Percentiles rank a stretch among this genome's conserved stretches.
These are phyloP conservation scores for Nemotelus pantherinus DNA, from an alignment of 2,888 invertebrate genomes.

Conservation along the genomic window DNA sequence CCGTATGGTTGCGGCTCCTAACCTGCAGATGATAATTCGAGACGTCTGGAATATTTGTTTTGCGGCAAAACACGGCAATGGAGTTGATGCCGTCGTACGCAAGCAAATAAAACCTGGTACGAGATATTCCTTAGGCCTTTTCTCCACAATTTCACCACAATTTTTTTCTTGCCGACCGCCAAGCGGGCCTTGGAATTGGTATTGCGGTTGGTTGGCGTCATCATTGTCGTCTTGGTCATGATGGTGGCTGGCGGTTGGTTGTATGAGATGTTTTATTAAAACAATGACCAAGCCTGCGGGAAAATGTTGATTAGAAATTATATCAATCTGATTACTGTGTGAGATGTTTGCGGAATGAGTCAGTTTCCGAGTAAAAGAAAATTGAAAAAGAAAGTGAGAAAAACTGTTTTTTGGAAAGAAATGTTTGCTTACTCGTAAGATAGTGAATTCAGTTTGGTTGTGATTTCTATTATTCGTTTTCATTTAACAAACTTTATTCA, in stretches of 20 bases:
- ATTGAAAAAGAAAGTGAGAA: too few species aligned
- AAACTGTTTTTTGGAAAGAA: too few species aligned
- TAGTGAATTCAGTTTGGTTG: too few species aligned
- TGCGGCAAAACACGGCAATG: not conserved
- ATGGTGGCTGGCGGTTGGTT: not conserved
- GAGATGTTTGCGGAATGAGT: too few species aligned
- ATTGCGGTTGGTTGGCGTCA: not conserved
- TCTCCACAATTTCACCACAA: not conserved
- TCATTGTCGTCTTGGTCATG: not conserved
- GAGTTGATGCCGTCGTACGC: not conserved
- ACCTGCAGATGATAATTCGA: not conserved
- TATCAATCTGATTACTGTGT: constrained; percentile 13
- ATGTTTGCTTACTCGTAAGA: too few species aligned
- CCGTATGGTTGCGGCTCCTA: not conserved
- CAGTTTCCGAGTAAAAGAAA: too few species aligned
- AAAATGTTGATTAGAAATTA: constrained; percentile 29
- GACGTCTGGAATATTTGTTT: not conserved
- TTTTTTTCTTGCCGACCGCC: not conserved
- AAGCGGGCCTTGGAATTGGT: too few species aligned
- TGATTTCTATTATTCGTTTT: too few species aligned
- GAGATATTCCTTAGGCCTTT: not conserved
- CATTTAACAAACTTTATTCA: too few species aligned
- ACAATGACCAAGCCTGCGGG: constrained; percentile 22
- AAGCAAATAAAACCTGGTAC: not conserved
- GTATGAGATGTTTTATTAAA: constrained; percentile 30